phyloP scores from a whole-genome alignment of 2,888 invertebrate genomes.

The Epinotia ramella region DNA sequence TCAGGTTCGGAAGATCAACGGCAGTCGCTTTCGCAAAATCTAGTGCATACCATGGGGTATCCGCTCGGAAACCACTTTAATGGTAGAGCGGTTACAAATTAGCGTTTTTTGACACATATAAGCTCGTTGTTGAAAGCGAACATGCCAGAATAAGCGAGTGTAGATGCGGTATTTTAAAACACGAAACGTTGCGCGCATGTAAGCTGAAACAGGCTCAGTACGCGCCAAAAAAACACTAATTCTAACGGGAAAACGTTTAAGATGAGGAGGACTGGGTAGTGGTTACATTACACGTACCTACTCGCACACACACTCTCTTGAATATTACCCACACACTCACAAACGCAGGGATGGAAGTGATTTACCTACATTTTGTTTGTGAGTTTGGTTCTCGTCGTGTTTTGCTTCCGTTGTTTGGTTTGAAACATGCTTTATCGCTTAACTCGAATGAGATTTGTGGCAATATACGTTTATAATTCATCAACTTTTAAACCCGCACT shows the following conservation, averaged over 20 bases:
- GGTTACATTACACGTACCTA: neutral
- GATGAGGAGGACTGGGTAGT: neutral
- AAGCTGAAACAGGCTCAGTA: too few relatives aligned
- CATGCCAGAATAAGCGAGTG: too few relatives aligned
- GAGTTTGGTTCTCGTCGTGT: constrained; percentile 4
- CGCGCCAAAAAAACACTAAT: too few relatives aligned
- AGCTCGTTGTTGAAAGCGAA: too few relatives aligned
- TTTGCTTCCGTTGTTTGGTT: constrained; percentile 31
- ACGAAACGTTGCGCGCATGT: too few relatives aligned
- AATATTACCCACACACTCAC: neutral
- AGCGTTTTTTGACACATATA: too few relatives aligned
- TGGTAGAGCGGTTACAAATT: too few relatives aligned
- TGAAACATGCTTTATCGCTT: constrained; percentile 32
- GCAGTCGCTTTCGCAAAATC: too few relatives aligned
- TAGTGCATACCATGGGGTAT: too few relatives aligned
- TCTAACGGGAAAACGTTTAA: neutral
- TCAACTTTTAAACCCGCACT: constrained; percentile 14
- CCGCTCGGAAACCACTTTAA: too few relatives aligned
- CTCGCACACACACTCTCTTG: neutral
- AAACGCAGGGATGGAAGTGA: neutral
- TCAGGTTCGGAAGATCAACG: too few relatives aligned
- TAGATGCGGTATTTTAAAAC: too few relatives aligned
- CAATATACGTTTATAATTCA: constrained; percentile 21
- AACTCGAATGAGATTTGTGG: constrained; percentile 25
- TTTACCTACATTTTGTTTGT: neutral